Conservation (phyloP, 2,888 invertebrate species). For the Thereva nobilitata region DNA sequence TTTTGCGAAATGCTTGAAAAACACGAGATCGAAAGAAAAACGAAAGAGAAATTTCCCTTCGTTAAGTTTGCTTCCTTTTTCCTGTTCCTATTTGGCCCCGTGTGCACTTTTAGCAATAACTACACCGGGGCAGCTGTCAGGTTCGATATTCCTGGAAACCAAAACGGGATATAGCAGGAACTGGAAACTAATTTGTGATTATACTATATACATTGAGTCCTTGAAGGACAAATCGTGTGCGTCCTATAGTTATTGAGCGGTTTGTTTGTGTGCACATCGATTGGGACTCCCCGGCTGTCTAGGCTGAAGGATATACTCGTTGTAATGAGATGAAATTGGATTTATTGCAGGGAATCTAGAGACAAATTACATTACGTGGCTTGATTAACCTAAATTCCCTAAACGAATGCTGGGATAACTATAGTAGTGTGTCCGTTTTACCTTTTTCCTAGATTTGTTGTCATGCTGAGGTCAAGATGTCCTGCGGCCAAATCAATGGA, state of each 20-base stretch:
- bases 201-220: slow-evolving; percentile 7
- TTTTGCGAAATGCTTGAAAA: slow-evolving; percentile 2
- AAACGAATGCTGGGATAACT: too few relatives aligned
- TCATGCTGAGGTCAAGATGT: slow-evolving; percentile 14
- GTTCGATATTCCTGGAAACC: slow-evolving; percentile 1
- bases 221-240: slow-evolving; percentile 24
- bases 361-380: slow-evolving; percentile 34
- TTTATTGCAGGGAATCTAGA: slow-evolving; percentile 27
- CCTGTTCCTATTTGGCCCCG: not conserved
- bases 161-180: not conserved
- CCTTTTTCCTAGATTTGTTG: slow-evolving; percentile 34
- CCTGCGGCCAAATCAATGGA: not conserved
- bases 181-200: slow-evolving; percentile 29
- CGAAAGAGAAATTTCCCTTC: slow-evolving; percentile 18
- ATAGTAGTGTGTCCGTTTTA: not conserved
- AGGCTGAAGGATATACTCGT: slow-evolving; percentile 4
- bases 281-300: not conserved
- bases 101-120: not conserved
- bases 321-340: slow-evolving; percentile 29
- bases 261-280: slow-evolving; percentile 5
- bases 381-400: slow-evolving; percentile 33
- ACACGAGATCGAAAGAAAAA: slow-evolving; percentile 17
- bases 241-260: not conserved
- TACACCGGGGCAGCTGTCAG: slow-evolving; percentile 14
- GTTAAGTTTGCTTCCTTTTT: not conserved